Percentiles rank a stretch among this genome's conserved stretches.
phyloP scores from a whole-genome alignment of 2,797 vertebrate species.

The Streptopelia turtur region DNA sequence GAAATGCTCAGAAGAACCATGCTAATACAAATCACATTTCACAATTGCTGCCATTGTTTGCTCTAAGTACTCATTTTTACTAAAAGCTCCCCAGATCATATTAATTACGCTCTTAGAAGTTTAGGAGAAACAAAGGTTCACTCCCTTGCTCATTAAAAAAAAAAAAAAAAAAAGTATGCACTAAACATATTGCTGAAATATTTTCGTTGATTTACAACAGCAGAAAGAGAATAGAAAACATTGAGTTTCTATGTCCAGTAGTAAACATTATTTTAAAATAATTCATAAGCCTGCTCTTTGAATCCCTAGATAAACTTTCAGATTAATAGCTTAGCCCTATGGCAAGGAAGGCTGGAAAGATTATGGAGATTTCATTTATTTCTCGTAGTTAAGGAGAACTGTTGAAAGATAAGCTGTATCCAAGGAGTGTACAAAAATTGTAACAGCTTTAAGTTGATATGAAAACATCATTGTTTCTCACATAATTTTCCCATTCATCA shows the following conservation, averaged over 20 bases:
- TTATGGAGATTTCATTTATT: conserved; percentile 42
- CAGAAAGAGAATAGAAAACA: not conserved
- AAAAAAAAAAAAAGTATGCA: not conserved
- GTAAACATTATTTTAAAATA: not conserved
- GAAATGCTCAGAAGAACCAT: conserved; percentile 1
- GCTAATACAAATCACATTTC: not conserved
- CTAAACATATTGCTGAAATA: not conserved
- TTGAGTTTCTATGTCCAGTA: not conserved
- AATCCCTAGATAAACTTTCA: conserved; percentile 27
- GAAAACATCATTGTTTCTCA: not conserved
- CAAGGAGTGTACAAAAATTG: not conserved
- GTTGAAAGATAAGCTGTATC: not conserved
- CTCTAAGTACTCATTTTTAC: not conserved
- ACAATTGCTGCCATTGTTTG: not conserved
- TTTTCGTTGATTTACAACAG: not conserved
- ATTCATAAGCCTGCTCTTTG: not conserved
- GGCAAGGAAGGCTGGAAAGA: conserved; percentile 4
- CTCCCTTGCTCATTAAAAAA: not conserved
- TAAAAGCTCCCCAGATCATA: not conserved
- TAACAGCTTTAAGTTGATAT: not conserved
- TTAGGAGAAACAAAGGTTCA: not conserved
- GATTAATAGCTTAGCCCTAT: conserved; percentile 16
- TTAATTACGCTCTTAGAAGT: not conserved
- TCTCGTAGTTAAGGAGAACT: not conserved
- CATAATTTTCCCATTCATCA: not conserved